phyloP scores from a whole-genome alignment of 2,888 invertebrate genomes.

The Lucinisca nassula region DNA sequence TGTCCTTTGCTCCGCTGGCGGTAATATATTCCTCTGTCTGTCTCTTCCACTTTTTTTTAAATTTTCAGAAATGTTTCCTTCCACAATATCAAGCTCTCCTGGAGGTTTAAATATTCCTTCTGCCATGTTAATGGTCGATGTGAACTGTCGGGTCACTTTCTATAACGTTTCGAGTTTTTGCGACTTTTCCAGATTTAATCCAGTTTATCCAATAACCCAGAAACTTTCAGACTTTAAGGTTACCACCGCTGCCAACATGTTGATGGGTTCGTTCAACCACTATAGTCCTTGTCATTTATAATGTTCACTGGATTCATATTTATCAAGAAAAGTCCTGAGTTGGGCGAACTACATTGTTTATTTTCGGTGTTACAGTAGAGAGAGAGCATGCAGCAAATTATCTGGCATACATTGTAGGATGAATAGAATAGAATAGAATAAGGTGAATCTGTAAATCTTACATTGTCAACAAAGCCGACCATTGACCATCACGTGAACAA shows the following conservation, averaged over 20 bases:
- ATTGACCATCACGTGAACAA: no score
- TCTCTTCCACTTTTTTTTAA: no score
- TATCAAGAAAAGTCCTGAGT: neutral
- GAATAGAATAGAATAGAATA: neutral
- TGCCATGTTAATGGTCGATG: neutral
- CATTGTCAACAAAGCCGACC: neutral
- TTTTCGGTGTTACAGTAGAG: neutral
- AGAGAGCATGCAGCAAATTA: neutral
- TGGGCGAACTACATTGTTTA: neutral
- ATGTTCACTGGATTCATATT: neutral
- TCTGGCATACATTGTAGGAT: neutral
- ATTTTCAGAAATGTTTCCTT: slow-evolving; percentile 16
- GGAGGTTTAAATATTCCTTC: slow-evolving; percentile 15
- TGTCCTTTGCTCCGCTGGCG: no score
- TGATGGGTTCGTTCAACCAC: neutral
- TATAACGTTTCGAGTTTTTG: neutral
- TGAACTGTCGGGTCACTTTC: neutral
- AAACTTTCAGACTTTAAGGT: neutral
- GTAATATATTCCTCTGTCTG: no score
- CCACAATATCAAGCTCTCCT: neutral
- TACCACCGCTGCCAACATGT: neutral
- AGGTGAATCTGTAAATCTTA: neutral
- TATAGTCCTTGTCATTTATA: neutral
- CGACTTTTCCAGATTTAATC: neutral
- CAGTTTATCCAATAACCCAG: neutral